Conservation (phyloP, 2,888 invertebrate species). For the Perizoma affinitatum region DNA sequence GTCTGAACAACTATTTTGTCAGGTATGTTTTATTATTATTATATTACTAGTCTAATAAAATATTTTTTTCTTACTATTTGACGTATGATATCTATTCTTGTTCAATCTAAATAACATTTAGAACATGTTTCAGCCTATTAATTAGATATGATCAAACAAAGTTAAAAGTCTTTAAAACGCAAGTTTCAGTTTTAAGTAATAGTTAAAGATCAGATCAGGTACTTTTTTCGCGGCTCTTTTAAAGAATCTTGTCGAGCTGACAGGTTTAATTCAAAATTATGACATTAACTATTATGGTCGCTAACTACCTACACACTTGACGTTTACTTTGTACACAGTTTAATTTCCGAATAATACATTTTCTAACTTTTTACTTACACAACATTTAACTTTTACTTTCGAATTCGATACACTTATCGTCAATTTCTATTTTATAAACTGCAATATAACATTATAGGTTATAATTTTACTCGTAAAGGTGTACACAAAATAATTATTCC, state of each 20-base stretch:
- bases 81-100: slow-evolving; percentile 8
- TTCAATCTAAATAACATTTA: slow-evolving; percentile 6
- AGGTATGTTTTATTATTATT: too few species aligned
- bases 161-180: neutral
- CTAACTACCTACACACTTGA: slow-evolving; percentile 16
- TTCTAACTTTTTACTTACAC: slow-evolving; percentile 36
- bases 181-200: slow-evolving; percentile 7
- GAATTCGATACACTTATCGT: slow-evolving; percentile 19
- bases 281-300: slow-evolving; percentile 12
- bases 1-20: slow-evolving; percentile 5
- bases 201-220: slow-evolving; percentile 23
- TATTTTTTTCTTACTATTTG: slow-evolving; percentile 5
- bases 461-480: slow-evolving; percentile 44
- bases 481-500: slow-evolving; percentile 67
- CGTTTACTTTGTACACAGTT: slow-evolving; percentile 34
- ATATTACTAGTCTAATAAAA: slow-evolving; percentile 13
- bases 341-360: slow-evolving; percentile 27
- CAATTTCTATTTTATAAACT: slow-evolving; percentile 25
- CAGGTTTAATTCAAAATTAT: slow-evolving; percentile 6
- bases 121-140: neutral
- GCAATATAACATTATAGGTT: slow-evolving; percentile 9
- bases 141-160: too few species aligned
- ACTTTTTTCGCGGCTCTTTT: slow-evolving; percentile 16
- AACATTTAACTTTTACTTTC: slow-evolving; percentile 38
- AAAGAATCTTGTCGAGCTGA: slow-evolving; percentile 9